phyloP scores from a whole-genome alignment of 2,888 invertebrate species.

The Drosophila planitibia region DNA sequence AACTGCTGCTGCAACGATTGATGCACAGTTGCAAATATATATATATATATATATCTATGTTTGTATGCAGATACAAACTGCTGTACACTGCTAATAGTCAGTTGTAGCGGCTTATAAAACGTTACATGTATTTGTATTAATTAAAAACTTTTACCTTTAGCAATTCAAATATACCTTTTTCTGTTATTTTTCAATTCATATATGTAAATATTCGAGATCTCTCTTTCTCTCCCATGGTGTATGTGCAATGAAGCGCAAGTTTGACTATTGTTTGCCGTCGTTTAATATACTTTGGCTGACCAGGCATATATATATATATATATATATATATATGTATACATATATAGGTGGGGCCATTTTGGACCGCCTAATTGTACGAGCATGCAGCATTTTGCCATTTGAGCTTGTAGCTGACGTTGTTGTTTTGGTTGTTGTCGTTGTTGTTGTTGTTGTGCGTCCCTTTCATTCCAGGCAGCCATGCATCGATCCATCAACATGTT shows the following conservation, averaged over 20 bases:
- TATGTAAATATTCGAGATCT: conserved; percentile 31
- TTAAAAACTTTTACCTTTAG: conserved; percentile 81
- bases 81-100: conserved; percentile 50
- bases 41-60: background rate
- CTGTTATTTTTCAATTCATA: conserved; percentile 49
- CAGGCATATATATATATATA: conserved; percentile 4
- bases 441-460: conserved; percentile 50
- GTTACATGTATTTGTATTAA: conserved; percentile 83
- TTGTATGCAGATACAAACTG: conserved; percentile 2
- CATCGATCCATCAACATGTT: conserved; percentile 79
- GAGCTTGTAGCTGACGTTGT: conserved; percentile 54
- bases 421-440: conserved; percentile 26
- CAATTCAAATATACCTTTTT: conserved; percentile 53
- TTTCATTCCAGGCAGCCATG: conserved; percentile 45
- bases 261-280: conserved; percentile 66
- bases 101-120: conserved; percentile 78
- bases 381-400: conserved; percentile 77
- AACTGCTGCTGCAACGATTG: conserved; percentile 2
- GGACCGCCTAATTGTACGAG: conserved; percentile 65
- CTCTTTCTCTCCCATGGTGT: background rate
- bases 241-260: conserved; percentile 48
- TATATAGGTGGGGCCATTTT: conserved; percentile 39
- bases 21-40: conserved; percentile 4
- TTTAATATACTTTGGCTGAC: conserved; percentile 11
- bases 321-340: background rate